Percentiles rank a stretch among this genome's conserved stretches.
Conservation (phyloP, 2,113 vertebrate species). For the Mesocricetus auratus region DNA sequence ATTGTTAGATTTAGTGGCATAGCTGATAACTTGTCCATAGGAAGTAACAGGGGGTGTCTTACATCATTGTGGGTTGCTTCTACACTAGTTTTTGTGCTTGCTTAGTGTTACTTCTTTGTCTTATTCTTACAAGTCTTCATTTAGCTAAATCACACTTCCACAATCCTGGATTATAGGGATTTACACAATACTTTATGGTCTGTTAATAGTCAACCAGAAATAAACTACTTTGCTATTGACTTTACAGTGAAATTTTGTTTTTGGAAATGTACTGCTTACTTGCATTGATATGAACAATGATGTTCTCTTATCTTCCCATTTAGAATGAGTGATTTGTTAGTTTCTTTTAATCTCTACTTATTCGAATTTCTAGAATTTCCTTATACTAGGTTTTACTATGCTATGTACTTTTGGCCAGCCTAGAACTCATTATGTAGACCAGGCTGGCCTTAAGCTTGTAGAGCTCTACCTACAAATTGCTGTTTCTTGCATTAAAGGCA, state of each 20-base stretch:
- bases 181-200: rapidly evolving
- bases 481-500: neutral
- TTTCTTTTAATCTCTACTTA: neutral
- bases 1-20: neutral
- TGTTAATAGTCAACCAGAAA: neutral
- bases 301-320: neutral
- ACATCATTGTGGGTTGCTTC: neutral
- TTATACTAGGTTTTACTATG: neutral
- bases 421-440: neutral
- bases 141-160: neutral
- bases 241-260: neutral
- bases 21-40: neutral
- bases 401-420: neutral
- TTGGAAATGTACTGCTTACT: neutral
- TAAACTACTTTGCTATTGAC: neutral
- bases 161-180: rapidly evolving
- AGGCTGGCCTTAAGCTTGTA: neutral
- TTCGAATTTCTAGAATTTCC: neutral
- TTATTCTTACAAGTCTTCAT: rapidly evolving
- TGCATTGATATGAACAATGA: neutral
- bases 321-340: neutral
- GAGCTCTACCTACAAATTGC: neutral
- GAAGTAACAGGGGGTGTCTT: neutral
- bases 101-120: neutral
- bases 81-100: neutral